A percentile compares a stretch with the other conserved stretches of the same genome.
phyloP scores from a whole-genome alignment of 2,888 invertebrate species.

The Aleiodes alternator region DNA sequence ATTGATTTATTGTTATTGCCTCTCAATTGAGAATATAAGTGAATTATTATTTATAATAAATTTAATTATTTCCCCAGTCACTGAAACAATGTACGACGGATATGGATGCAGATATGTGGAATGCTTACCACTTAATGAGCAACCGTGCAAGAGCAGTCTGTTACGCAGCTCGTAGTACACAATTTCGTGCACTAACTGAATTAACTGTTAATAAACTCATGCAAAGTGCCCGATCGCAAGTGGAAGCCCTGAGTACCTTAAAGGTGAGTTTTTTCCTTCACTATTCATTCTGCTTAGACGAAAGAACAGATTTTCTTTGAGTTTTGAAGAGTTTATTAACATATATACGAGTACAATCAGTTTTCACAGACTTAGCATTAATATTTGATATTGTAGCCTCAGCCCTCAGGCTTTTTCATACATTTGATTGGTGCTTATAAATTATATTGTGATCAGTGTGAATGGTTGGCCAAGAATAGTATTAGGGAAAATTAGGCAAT shows the following conservation, averaged over 20 bases:
- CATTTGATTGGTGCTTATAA: too few relatives aligned
- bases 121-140: conserved; percentile 82
- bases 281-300: conserved; percentile 13
- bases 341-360: too few relatives aligned
- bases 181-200: conserved; percentile 81
- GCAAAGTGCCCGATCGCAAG: conserved; percentile 77
- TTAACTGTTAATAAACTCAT: conserved; percentile 81
- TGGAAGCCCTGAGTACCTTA: conserved; percentile 74
- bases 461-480: too few relatives aligned
- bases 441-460: too few relatives aligned
- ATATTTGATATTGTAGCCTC: too few relatives aligned
- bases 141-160: conserved; percentile 83
- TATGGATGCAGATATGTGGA: conserved; percentile 83
- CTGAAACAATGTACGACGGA: conserved; percentile 80
- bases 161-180: conserved; percentile 80
- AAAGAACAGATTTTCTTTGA: neutral
- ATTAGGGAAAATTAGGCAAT: too few relatives aligned
- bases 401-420: too few relatives aligned
- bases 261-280: conserved; percentile 69
- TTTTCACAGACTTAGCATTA: too few relatives aligned
- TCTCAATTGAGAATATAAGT: neutral
- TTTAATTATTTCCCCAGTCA: conserved; percentile 70
- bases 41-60: too few relatives aligned
- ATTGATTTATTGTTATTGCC: neutral
- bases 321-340: too few relatives aligned